Evolutionary conservation across 2,888 invertebrate species (phyloP).

Genomic region (Criorhina ranunculi): DNA sequence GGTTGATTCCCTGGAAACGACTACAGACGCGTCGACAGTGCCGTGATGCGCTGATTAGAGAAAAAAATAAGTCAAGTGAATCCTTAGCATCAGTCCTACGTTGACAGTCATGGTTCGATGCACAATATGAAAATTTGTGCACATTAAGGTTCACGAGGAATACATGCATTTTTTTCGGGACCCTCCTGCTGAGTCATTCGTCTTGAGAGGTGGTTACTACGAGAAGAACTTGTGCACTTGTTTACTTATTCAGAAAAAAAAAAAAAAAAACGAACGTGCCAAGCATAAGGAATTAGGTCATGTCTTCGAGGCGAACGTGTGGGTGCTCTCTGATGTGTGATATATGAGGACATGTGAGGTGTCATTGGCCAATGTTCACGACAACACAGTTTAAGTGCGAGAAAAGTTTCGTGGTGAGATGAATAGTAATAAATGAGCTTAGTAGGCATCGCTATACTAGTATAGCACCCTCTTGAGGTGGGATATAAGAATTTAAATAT

Average conservation of each 20-base stretch:
- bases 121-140: neutral
- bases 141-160: neutral
- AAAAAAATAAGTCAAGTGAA: neutral
- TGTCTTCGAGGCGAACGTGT: neutral
- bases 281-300: slow-evolving; percentile 21
- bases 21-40: slow-evolving; percentile 4
- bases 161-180: slow-evolving; percentile 24
- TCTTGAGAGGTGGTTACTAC: neutral
- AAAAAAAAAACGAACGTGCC: too few relatives aligned
- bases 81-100: neutral
- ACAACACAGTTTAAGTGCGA: neutral
- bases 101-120: neutral
- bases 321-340: neutral
- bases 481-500: too few relatives aligned
- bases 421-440: neutral
- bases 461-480: neutral
- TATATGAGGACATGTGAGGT: neutral
- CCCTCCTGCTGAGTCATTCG: neutral
- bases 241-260: neutral
- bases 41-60: slow-evolving; percentile 14
- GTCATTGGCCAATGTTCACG: neutral
- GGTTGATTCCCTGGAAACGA: neutral
- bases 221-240: neutral
- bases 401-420: neutral
- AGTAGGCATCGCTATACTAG: neutral